Conservation (phyloP, 1,140 invertebrate genomes). For the Pantala flavescens region DNA sequence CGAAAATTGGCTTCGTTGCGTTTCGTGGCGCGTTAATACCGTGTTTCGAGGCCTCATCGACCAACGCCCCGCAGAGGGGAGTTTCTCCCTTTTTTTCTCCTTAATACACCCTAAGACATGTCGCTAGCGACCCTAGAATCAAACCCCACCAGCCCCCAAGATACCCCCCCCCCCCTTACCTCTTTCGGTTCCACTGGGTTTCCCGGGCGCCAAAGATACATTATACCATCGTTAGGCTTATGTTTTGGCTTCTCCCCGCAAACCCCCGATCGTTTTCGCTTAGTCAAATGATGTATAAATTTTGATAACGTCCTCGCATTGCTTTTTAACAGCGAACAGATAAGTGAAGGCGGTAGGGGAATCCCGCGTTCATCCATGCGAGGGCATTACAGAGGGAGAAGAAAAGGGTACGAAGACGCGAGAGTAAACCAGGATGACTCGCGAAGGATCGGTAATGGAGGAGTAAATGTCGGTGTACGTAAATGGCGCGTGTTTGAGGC, state of each 20-base stretch:
- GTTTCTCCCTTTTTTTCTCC: not conserved
- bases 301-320: slow-evolving; percentile 24
- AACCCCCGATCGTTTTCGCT: slow-evolving; percentile 24
- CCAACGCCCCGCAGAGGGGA: not conserved
- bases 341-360: slow-evolving; percentile 13
- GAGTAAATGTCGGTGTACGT: too few species aligned
- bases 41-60: not conserved
- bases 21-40: not conserved
- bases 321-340: slow-evolving; percentile 20
- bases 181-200: not conserved
- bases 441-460: too few species aligned
- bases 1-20: not conserved
- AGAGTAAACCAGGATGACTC: too few species aligned
- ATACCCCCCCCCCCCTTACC: not conserved
- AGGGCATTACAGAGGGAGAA: too few species aligned
- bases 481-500: too few species aligned
- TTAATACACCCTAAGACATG: not conserved
- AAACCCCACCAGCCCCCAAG: not conserved
- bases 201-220: slow-evolving; percentile 16
- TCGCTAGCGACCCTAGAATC: not conserved
- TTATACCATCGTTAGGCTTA: slow-evolving; percentile 24
- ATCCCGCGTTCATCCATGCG: too few species aligned
- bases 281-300: slow-evolving; percentile 27
- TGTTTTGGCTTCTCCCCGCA: slow-evolving; percentile 20
- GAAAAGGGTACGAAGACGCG: too few species aligned